These are phyloP conservation scores for Myopa testacea DNA, from an alignment of 2,888 invertebrate genomes.

Conservation along the genomic window DNA sequence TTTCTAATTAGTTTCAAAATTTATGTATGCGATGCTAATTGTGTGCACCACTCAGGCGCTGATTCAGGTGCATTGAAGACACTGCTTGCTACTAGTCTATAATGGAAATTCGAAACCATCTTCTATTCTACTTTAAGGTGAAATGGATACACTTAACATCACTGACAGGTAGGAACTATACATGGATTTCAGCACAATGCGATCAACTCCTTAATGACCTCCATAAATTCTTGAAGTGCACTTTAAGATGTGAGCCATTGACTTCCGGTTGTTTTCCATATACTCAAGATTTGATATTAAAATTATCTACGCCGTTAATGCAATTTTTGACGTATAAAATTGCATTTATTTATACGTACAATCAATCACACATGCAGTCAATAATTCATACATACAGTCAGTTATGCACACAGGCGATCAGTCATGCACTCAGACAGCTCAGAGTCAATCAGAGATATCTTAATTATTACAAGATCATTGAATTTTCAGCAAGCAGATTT, in stretches of 20 bases:
- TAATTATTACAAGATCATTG: too few species aligned
- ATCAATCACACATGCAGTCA: too few species aligned
- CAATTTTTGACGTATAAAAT: too few species aligned
- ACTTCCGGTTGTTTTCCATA: too few species aligned
- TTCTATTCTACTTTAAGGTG: not conserved
- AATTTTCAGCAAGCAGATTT: too few species aligned
- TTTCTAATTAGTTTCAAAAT: slow-evolving; percentile 33
- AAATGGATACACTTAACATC: not conserved
- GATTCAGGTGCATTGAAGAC: not conserved
- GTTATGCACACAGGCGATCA: too few species aligned
- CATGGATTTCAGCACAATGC: not conserved
- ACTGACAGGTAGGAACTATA: not conserved
- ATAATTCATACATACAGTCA: too few species aligned
- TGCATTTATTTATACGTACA: too few species aligned
- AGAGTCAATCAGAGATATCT: too few species aligned
- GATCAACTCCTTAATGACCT: not conserved
- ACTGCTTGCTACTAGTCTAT: not conserved
- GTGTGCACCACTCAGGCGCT: slow-evolving; percentile 6
- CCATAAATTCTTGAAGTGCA: not conserved
- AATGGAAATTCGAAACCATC: not conserved
- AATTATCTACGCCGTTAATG: too few species aligned
- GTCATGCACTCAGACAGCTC: too few species aligned
- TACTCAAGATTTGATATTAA: too few species aligned
- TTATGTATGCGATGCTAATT: slow-evolving; percentile 23
- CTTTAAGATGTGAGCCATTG: not conserved